A percentile compares a stretch with the other conserved stretches of the same genome.
These are phyloP conservation scores for Lysiphlebus fabarum DNA, from an alignment of 1,140 invertebrate genomes.

Conservation along the genomic window DNA sequence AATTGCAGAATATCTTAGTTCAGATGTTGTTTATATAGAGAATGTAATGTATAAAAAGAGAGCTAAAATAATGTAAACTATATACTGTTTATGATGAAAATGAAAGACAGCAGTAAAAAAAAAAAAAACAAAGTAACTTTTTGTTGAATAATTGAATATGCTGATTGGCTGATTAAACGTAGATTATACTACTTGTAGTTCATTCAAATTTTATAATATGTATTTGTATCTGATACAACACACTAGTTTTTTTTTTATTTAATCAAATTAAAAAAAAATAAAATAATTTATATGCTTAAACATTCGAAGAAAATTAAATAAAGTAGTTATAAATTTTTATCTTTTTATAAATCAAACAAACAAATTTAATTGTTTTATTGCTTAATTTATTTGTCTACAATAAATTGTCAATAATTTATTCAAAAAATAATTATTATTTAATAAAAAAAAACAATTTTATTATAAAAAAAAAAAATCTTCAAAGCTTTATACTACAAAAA, in stretches of 20 bases:
- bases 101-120: constrained; percentile 2
- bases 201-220: constrained; percentile 25
- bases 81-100: background rate
- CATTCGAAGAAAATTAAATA: constrained; percentile 4
- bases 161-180: constrained; percentile 30
- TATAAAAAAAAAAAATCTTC: too few relatives aligned
- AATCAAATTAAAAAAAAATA: constrained; percentile 10
- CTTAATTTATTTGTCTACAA: constrained; percentile 1
- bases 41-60: background rate
- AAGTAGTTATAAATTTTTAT: constrained; percentile 28
- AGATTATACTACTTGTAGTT: constrained; percentile 31
- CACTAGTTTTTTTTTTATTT: background rate
- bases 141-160: constrained; percentile 32
- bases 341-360: constrained; percentile 13
- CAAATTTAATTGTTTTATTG: constrained; percentile 24
- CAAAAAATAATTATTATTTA: too few relatives aligned
- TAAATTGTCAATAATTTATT: too few relatives aligned
- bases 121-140: constrained; percentile 18
- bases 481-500: too few relatives aligned
- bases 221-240: constrained; percentile 26
- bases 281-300: constrained; percentile 21
- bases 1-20: too few relatives aligned
- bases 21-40: background rate
- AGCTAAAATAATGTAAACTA: background rate
- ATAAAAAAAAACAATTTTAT: too few relatives aligned